Evolutionary conservation across 2,797 vertebrate species (phyloP).

Genomic region (Bradypodion pumilum): DNA sequence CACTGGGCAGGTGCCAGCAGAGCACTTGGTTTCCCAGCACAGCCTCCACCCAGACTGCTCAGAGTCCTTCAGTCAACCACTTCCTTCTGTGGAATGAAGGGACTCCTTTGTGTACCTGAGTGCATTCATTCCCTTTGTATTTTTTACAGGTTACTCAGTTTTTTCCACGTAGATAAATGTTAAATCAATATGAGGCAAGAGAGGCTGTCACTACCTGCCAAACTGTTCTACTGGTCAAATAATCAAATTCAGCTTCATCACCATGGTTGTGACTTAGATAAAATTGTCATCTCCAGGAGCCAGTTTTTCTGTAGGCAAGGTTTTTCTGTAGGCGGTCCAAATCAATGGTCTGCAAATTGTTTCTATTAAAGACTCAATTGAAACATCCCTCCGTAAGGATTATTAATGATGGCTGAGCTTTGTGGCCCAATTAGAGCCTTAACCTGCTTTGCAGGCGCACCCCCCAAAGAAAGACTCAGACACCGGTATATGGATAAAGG

Average conservation of each 20-base stretch:
- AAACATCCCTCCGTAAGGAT: neutral
- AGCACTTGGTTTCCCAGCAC: neutral
- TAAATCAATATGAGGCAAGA: neutral
- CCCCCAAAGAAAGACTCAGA: too few relatives aligned
- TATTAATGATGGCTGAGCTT: neutral
- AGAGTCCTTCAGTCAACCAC: neutral
- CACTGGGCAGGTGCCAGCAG: neutral
- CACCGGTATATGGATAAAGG: too few relatives aligned
- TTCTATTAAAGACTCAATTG: neutral
- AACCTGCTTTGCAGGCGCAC: too few relatives aligned
- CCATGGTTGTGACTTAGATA: neutral
- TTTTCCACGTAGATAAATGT: neutral
- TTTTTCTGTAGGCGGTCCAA: neutral
- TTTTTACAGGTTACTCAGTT: neutral
- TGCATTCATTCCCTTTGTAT: neutral
- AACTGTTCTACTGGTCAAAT: neutral
- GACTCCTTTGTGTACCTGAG: neutral
- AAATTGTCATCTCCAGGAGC: neutral
- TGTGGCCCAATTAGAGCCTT: neutral
- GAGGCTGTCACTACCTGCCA: neutral
- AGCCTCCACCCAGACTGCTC: neutral
- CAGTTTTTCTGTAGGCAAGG: neutral
- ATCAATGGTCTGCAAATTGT: neutral
- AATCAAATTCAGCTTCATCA: neutral
- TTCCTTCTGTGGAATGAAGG: neutral